Conservation (phyloP, 2,888 invertebrate genomes). For the Lomographa bimaculata region DNA sequence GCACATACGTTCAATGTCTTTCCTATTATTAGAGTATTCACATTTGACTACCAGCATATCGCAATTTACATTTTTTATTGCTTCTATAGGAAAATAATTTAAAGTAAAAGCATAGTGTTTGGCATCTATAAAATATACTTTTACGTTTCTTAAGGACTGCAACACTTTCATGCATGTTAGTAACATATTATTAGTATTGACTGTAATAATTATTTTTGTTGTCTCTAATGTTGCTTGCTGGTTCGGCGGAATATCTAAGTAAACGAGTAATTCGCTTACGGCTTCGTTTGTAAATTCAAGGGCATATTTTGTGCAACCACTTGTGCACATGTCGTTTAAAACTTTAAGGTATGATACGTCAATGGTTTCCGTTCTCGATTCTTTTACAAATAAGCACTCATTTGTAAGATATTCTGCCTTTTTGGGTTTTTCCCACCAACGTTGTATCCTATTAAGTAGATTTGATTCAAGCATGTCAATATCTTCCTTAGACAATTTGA, state of each 20-base stretch:
- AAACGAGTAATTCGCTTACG: conserved; percentile 12
- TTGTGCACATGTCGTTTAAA: conserved; percentile 40
- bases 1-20: no score
- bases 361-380: conserved; percentile 42
- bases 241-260: neutral
- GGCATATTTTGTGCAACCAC: conserved; percentile 37
- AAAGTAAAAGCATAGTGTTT: neutral
- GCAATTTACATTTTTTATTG: neutral
- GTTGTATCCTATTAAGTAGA: conserved; percentile 47
- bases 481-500: conserved; percentile 39
- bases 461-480: conserved; percentile 46
- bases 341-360: conserved; percentile 41
- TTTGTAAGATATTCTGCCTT: conserved; percentile 40
- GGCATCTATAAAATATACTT: conserved; percentile 1
- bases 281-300: conserved; percentile 32
- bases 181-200: neutral
- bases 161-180: conserved; percentile 4
- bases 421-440: conserved; percentile 45
- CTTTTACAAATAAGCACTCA: conserved; percentile 37
- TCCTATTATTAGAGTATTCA: no score
- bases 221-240: no score
- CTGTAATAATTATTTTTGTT: neutral
- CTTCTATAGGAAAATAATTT: neutral
- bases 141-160: neutral
- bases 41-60: neutral